phyloP scores from a whole-genome alignment of 1,140 invertebrate genomes.

The Papilio polytes region DNA sequence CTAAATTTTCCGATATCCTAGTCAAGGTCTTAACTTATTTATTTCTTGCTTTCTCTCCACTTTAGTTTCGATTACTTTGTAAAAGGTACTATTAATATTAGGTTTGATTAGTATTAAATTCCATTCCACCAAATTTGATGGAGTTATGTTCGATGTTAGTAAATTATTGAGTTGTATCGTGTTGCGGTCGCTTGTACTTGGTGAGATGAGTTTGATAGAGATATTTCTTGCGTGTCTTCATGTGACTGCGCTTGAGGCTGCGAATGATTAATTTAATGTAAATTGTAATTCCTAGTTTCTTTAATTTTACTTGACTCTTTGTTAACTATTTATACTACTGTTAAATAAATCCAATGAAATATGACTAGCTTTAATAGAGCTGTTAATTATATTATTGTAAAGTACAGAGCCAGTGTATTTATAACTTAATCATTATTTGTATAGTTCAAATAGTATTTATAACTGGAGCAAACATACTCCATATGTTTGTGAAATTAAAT shows the following conservation, averaged over 20 bases:
- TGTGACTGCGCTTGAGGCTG: constrained; percentile 50
- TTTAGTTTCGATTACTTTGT: constrained; percentile 72
- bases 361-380: constrained; percentile 80
- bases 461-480: constrained; percentile 69
- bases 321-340: constrained; percentile 83
- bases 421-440: constrained; percentile 82
- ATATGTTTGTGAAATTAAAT: constrained; percentile 81
- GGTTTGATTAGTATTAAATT: constrained; percentile 67
- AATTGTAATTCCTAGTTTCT: constrained; percentile 72
- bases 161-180: constrained; percentile 69
- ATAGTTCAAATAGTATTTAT: constrained; percentile 82
- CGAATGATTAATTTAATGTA: constrained; percentile 62
- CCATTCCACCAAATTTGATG: constrained; percentile 68
- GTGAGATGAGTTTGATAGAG: constrained; percentile 48
- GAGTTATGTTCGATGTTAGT: constrained; percentile 58
- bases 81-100: constrained; percentile 71
- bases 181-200: constrained; percentile 56
- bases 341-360: constrained; percentile 77
- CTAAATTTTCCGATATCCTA: constrained; percentile 80
- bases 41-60: constrained; percentile 65
- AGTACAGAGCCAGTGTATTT: constrained; percentile 82
- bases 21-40: constrained; percentile 80
- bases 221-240: constrained; percentile 41
- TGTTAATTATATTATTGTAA: constrained; percentile 79
- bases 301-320: constrained; percentile 76